phyloP scores from a whole-genome alignment of 1,140 invertebrate species.

The Aphelinus certus region DNA sequence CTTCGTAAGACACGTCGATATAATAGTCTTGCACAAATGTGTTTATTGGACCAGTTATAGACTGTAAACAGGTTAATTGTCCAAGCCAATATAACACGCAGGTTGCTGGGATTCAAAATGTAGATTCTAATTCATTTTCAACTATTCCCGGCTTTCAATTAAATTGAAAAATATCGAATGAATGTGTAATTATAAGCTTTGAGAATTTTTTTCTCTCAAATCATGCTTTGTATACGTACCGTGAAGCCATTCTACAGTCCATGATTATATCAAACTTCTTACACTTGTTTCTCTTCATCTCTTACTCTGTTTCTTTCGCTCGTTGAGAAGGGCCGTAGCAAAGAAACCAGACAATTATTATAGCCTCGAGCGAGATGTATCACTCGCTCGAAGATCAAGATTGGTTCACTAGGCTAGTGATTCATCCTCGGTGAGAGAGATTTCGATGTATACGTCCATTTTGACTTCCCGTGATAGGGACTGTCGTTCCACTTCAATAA shows the following conservation, averaged over 20 bases:
- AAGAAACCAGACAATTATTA: constrained; percentile 17
- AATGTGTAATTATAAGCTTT: too few relatives aligned
- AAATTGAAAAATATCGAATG: too few relatives aligned
- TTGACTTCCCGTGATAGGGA: neutral
- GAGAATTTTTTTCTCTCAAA: neutral
- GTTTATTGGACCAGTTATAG: too few relatives aligned
- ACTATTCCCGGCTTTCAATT: too few relatives aligned
- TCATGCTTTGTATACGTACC: neutral
- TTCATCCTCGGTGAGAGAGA: constrained; percentile 16
- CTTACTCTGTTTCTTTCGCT: constrained; percentile 2
- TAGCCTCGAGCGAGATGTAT: constrained; percentile 20
- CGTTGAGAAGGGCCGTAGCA: neutral
- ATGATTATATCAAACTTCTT: constrained; percentile 34
- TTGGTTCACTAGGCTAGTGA: neutral
- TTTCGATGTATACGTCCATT: constrained; percentile 23
- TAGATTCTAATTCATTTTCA: too few relatives aligned
- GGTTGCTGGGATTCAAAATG: too few relatives aligned
- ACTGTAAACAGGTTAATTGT: too few relatives aligned
- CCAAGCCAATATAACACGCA: too few relatives aligned
- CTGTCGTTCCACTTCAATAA: neutral
- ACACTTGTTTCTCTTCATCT: neutral
- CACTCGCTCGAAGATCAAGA: constrained; percentile 13
- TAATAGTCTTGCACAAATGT: too few relatives aligned
- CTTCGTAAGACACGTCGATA: too few relatives aligned
- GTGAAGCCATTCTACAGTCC: constrained; percentile 19